These are phyloP conservation scores for Hartigia nigra DNA, from an alignment of 2,888 invertebrate species.

Conservation along the genomic window DNA sequence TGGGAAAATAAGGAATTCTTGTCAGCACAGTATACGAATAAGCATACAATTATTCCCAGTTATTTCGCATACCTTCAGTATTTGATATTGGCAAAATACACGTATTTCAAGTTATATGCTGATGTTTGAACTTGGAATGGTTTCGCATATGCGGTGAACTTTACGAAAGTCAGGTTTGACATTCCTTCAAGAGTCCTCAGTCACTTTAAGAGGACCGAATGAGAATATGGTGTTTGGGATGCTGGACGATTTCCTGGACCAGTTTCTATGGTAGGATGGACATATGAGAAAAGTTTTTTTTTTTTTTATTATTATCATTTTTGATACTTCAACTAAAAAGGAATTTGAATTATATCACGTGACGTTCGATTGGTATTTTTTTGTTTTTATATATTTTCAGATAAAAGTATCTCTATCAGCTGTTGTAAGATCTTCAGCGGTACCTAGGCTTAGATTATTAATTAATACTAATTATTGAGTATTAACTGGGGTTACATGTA, in stretches of 20 bases:
- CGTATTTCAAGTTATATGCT: background rate
- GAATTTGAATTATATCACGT: background rate
- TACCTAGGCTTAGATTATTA: slow-evolving; percentile 23
- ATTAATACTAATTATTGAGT: slow-evolving; percentile 37
- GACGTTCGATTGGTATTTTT: background rate
- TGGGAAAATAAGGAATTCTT: background rate
- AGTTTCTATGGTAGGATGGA: slow-evolving; percentile 6
- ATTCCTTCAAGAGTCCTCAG: background rate
- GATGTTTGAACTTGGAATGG: background rate
- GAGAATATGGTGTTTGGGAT: background rate
- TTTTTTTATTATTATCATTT: background rate
- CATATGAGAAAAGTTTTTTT: slow-evolving; percentile 44
- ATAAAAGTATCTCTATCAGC: background rate
- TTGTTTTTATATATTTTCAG: background rate
- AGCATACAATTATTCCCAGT: background rate
- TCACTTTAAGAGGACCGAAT: background rate
- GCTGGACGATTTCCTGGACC: background rate
- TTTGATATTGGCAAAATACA: background rate
- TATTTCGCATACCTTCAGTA: background rate
- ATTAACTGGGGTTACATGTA: slow-evolving; percentile 25
- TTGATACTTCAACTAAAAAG: background rate
- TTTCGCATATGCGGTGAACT: background rate
- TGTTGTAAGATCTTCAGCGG: background rate
- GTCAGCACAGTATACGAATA: background rate
- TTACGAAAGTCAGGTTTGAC: background rate